Evolutionary conservation across 2,888 invertebrate genomes (phyloP).

Genomic region (Furcula furcula): DNA sequence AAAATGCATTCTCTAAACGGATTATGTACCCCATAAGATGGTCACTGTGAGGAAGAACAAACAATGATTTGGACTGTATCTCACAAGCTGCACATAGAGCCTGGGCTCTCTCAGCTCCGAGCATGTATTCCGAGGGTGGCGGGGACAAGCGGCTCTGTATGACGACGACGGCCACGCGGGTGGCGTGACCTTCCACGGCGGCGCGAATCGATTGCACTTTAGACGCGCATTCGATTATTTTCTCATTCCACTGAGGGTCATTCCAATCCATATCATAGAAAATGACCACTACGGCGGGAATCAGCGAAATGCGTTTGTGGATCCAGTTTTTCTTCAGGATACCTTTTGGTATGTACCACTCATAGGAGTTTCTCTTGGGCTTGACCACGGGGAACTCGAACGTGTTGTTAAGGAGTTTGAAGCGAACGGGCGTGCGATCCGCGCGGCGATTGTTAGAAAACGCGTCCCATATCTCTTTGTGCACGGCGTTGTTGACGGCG

Average conservation of each 20-base stretch:
- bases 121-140: constrained; percentile 90
- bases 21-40: constrained; percentile 88
- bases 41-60: constrained; percentile 95
- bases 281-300: constrained; percentile 96
- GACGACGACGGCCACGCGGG: constrained; percentile 92
- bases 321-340: constrained; percentile 98
- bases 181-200: constrained; percentile 86
- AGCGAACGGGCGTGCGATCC: constrained; percentile 91
- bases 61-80: constrained; percentile 94
- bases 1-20: constrained; percentile 95
- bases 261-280: constrained; percentile 99
- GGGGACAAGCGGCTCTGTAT: constrained; percentile 92
- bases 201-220: constrained; percentile 91
- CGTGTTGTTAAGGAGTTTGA: constrained; percentile 89
- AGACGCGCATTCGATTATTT: constrained; percentile 95
- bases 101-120: constrained; percentile 95
- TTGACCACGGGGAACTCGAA: constrained; percentile 94
- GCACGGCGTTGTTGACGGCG: constrained; percentile 90
- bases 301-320: constrained; percentile 92
- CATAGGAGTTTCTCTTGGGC: constrained; percentile 94
- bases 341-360: constrained; percentile 97
- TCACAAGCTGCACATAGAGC: constrained; percentile 95
- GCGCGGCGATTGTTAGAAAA: constrained; percentile 91
- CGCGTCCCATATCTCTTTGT: constrained; percentile 96
- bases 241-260: constrained; percentile 96